phyloP scores from a whole-genome alignment of 2,113 vertebrate species.

The Limnothrissa miodon region DNA sequence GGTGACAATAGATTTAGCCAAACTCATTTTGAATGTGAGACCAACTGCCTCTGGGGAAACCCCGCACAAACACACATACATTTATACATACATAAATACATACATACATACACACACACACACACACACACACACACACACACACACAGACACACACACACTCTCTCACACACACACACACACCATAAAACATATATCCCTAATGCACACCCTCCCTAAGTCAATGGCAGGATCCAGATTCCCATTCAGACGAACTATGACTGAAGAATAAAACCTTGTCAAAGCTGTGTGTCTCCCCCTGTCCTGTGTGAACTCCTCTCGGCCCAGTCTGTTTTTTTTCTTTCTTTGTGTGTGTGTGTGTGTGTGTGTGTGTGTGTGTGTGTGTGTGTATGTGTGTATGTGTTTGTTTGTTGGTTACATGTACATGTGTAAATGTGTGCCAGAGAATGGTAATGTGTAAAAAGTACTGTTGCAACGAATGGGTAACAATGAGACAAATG shows the following conservation, averaged over 20 bases:
- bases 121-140: conserved; percentile 21
- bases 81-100: not conserved
- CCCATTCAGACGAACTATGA: conserved; percentile 17
- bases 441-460: not conserved
- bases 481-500: not conserved
- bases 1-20: not conserved
- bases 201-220: conserved; percentile 16
- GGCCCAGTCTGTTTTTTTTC: conserved; percentile 28
- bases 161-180: not conserved
- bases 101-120: conserved; percentile 15
- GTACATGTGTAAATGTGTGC: not conserved
- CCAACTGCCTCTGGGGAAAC: conserved; percentile 26
- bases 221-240: not conserved
- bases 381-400: not conserved
- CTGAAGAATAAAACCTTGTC: conserved; percentile 40
- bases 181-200: not conserved
- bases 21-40: not conserved
- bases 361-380: conserved; percentile 31
- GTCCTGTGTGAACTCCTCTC: conserved; percentile 40
- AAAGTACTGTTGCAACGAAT: not conserved
- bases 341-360: conserved; percentile 19
- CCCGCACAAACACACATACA: not conserved
- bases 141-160: not conserved
- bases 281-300: conserved; percentile 34
- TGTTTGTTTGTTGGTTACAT: not conserved